Evolutionary conservation across 2,113 vertebrate species (phyloP).

Genomic region (Colossoma macropomum): DNA sequence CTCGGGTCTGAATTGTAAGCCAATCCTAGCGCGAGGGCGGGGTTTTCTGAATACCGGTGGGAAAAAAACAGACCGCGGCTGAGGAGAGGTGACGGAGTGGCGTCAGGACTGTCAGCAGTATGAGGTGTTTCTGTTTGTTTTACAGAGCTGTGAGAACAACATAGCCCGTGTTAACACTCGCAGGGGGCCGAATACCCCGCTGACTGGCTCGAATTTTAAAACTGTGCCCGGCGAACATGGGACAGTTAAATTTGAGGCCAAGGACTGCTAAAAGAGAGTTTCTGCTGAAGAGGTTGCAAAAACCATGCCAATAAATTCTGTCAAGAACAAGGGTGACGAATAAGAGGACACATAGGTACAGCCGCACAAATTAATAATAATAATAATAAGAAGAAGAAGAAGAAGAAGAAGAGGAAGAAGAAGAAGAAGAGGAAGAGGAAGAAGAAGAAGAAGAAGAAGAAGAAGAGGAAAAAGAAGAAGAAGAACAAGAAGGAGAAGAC

Average conservation of each 20-base stretch:
- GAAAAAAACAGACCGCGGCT: constrained; percentile 36
- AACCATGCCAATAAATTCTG: neutral
- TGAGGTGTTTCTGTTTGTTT: constrained; percentile 74
- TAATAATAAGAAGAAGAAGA: too few species aligned
- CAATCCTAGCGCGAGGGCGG: neutral
- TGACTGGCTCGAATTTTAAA: constrained; percentile 37
- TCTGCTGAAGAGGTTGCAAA: neutral
- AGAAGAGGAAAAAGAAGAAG: too few species aligned
- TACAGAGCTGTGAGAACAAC: constrained; percentile 70
- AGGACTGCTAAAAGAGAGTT: constrained; percentile 6
- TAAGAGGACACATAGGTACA: too few species aligned
- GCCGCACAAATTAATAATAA: too few species aligned
- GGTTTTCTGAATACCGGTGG: neutral
- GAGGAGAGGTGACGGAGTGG: constrained; percentile 32
- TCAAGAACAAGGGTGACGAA: too few species aligned
- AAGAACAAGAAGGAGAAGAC: too few species aligned
- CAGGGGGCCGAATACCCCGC: constrained; percentile 64
- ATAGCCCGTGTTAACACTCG: constrained; percentile 67
- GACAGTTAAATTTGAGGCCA: neutral
- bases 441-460: too few species aligned
- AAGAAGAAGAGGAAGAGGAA: too few species aligned
- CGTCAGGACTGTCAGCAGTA: constrained; percentile 57
- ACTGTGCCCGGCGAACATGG: constrained; percentile 16
- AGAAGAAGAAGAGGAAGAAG: too few species aligned
- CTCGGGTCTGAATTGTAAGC: neutral